Base-by-base conservation (phyloP, 2,888 invertebrate species). In the Calephelis perditalis region DNA sequence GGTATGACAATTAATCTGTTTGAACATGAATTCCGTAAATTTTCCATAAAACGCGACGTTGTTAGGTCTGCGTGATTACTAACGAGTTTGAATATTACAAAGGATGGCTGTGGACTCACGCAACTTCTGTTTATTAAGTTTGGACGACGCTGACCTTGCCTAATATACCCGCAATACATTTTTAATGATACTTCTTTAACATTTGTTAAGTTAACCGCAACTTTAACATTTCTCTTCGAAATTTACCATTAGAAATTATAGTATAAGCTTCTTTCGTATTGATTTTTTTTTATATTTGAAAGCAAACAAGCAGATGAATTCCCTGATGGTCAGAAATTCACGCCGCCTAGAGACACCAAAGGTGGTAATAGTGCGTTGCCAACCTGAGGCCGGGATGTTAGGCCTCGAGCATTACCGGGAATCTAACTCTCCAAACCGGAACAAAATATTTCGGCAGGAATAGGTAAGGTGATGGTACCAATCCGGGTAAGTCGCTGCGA, bases 41-140 rank as follows among this genome's bases (percentile, higher is more conserved):
- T 46, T 40, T 59, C 46, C 43, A 56, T 37, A 59, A 62, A 62
- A 58, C 57, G 58, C 55, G 47, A 26, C 58, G 44, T 55, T 49
- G 40, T 64, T 2, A 11, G 55, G 62, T 26, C 67, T 66, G 66
- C 66, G 63, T 69, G 70, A 75, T 77, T 70, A 71, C 71, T 73
- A 75, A 74, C 72, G 68, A 70, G 63, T 62, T 63, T 75, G 70
- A 78, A 79, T 82, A 79, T 78, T 73, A 67, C 71, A 73, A 69
- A 65, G 68, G 61, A 67, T 70, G 67, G 65, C 57, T 66, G 72
- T 43, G 70, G 72, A 60, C 56, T 60, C 78, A 77, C 76, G 77
- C 76, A 71, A 75, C 73, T 70, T 64, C 66, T 69, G 66, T 69
- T 68, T 66, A 65, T 63, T 69, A 74, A 73, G 36, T 68, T 71